phyloP scores from a whole-genome alignment of 1,140 invertebrate species.

The Uloborus diversus region DNA sequence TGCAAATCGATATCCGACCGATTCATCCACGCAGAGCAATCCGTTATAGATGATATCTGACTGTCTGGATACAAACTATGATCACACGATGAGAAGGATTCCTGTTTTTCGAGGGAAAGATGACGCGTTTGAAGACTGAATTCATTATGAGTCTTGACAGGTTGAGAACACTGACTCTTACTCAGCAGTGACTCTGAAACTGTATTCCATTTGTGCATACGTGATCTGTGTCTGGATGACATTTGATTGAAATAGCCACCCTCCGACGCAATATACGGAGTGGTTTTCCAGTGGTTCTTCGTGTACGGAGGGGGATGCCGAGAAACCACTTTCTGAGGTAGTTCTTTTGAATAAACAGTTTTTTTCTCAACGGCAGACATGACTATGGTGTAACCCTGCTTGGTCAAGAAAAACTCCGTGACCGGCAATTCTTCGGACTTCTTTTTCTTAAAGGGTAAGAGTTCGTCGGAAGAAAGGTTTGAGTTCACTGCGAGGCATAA shows the following conservation, averaged over 20 bases:
- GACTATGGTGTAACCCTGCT: conserved; percentile 10
- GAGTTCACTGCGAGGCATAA: conserved; percentile 5
- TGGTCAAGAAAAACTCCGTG: conserved; percentile 1
- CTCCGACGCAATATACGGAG: neutral
- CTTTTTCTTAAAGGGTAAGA: neutral
- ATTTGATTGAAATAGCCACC: neutral
- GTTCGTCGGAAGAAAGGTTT: neutral
- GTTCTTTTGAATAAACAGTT: conserved; percentile 14
- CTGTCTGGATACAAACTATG: conserved; percentile 22
- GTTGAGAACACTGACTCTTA: conserved; percentile 25
- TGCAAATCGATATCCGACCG: conserved; percentile 31
- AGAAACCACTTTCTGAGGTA: conserved; percentile 22
- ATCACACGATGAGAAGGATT: conserved; percentile 37
- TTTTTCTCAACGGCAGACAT: conserved; percentile 20
- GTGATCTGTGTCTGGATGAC: conserved; percentile 5
- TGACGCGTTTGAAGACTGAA: conserved; percentile 39
- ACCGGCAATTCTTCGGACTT: neutral
- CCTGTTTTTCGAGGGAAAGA: conserved; percentile 38
- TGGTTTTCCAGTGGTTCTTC: neutral
- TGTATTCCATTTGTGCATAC: conserved; percentile 8
- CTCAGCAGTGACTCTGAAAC: conserved; percentile 16
- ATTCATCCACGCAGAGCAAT: conserved; percentile 37
- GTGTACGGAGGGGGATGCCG: conserved; percentile 38
- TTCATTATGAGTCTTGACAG: conserved; percentile 3
- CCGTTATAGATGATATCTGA: conserved; percentile 19